Percentiles rank a stretch among this genome's conserved stretches.
Evolutionary conservation across 1,140 invertebrate genomes (phyloP).

Genomic region (Platorchestia sp.): DNA sequence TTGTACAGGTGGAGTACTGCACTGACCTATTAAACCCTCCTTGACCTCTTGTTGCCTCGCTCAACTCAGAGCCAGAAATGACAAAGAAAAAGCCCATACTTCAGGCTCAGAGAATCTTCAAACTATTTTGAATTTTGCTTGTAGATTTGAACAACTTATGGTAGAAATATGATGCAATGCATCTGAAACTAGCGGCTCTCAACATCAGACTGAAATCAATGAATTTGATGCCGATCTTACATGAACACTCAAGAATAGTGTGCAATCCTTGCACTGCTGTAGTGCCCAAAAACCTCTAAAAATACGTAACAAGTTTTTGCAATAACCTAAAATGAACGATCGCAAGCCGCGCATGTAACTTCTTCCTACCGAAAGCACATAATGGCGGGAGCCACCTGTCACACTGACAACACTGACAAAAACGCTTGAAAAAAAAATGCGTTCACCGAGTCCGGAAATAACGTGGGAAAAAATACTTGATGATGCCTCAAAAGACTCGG

Average conservation of each 20-base stretch:
- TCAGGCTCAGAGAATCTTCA: no score
- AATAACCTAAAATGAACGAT: background rate
- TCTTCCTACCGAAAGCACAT: background rate
- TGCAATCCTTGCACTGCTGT: no score
- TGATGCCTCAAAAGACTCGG: background rate
- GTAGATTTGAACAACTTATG: no score
- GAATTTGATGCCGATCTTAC: background rate
- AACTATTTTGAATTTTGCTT: no score
- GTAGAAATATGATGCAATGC: no score
- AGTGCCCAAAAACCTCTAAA: background rate
- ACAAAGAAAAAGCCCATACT: no score
- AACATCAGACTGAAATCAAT: background rate
- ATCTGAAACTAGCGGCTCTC: background rate
- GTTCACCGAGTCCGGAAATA: background rate
- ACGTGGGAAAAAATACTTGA: background rate
- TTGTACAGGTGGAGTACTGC: no score
- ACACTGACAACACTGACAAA: background rate
- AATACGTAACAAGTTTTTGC: background rate
- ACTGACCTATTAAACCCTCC: no score
- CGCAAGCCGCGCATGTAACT: background rate
- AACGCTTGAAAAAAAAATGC: background rate
- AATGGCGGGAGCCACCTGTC: background rate
- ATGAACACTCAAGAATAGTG: background rate
- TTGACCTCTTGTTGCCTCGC: no score
- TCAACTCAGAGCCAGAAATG: no score